Evolutionary conservation across 2,113 vertebrate genomes (phyloP).

Genomic region (Saccopteryx leptura): DNA sequence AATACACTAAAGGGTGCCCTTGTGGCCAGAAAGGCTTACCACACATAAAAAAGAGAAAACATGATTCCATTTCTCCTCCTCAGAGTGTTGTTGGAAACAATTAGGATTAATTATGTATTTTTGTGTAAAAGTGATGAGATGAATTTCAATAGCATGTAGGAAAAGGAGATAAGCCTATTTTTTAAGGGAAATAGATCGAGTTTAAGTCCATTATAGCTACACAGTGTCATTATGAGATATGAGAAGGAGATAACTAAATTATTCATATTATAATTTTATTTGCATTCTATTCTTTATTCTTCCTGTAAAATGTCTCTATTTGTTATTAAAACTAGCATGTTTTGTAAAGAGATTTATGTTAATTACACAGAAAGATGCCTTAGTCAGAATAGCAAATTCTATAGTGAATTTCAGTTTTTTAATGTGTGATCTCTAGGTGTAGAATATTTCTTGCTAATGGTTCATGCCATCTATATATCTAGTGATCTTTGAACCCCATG

Average conservation of each 20-base stretch:
- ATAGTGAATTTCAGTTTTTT: conserved; percentile 72
- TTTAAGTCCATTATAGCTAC: conserved; percentile 77
- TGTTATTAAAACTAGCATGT: conserved; percentile 78
- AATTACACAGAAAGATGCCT: conserved; percentile 77
- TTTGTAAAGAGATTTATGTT: conserved; percentile 81
- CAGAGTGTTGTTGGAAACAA: conserved; percentile 69
- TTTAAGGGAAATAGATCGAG: conserved; percentile 76
- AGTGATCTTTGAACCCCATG: conserved; percentile 80
- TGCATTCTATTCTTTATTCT: conserved; percentile 79
- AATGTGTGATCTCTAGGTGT: conserved; percentile 67
- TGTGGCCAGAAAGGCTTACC: conserved; percentile 55
- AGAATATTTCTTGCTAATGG: conserved; percentile 83
- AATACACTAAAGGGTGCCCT: conserved; percentile 62
- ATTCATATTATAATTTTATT: conserved; percentile 78
- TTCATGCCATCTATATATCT: conserved; percentile 79
- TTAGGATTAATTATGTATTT: conserved; percentile 79
- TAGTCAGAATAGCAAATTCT: conserved; percentile 74
- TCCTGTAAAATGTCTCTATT: conserved; percentile 78
- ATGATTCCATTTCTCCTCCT: conserved; percentile 61
- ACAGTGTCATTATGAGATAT: conserved; percentile 78
- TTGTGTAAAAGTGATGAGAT: conserved; percentile 68
- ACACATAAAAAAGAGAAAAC: conserved; percentile 57
- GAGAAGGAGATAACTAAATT: conserved; percentile 75
- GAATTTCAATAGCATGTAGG: conserved; percentile 68
- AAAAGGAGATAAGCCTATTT: conserved; percentile 73